Base-by-base conservation (phyloP, 2,797 vertebrate genomes). In the Synanceia verrucosa region DNA sequence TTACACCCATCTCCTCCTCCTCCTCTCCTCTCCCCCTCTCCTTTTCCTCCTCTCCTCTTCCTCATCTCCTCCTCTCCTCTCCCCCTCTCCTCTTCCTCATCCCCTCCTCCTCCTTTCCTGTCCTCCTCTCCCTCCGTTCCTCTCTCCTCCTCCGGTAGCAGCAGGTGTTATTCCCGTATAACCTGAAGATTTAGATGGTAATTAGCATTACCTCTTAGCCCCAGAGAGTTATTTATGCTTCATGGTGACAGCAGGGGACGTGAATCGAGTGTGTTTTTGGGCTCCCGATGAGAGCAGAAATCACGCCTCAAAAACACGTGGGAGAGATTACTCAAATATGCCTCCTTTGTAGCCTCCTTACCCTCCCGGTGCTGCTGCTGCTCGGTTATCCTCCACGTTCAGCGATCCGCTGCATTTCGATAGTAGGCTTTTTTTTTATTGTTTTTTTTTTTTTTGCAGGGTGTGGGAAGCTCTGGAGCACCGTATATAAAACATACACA, bases 231-330 rank as follows among this genome's bases (percentile, higher is more conserved):
- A 75, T 86, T 63, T 66, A 26, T 75, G 80, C 70, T 73, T 66
- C 52, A 19, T 36, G 73, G 79, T 39, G 62, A 39, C 81, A 50
- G 77, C 83, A 72, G 73, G 84, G 78, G 79, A 79, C 81, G 64
- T 64, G 67, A 76, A 71, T 74, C 58, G 76, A 71, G 82, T 73
- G 79, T 60, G 81, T 82, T 84, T 66, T 43, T 73, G 85, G 64
- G 81, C 57, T 37, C 64, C 76, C 68, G 83, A 79, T 43, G 86
- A 79, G 81, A 79, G 82, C 44, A 87, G 70, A 74, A 82, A 94
- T 94, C 92, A 94, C 92, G 92, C 92, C 86, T 89, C 88, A 72
- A 71, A 84, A 92, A 91, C 93, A 94, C 93, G 93, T 94, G 94
- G 93, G 90, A 87, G 86, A 92, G 78, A 89, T 89, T 77, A 90